These are phyloP conservation scores for Tinamus guttatus DNA, from an alignment of 2,113 vertebrate genomes.

Conservation along the genomic window DNA sequence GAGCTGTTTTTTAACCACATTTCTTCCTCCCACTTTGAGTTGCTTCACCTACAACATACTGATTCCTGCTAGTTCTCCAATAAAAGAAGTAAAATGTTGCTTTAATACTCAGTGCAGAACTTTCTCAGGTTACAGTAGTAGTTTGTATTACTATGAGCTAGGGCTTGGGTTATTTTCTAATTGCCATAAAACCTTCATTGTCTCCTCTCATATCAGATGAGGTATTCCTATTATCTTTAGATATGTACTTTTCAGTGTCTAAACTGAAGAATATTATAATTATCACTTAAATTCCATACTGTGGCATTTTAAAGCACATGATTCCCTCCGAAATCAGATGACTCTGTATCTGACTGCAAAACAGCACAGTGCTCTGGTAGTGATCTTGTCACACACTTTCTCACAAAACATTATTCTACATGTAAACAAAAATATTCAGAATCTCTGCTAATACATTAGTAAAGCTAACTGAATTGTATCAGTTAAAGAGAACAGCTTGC, in stretches of 20 bases:
- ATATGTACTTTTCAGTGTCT: background rate
- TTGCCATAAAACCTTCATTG: background rate
- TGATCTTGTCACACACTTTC: background rate
- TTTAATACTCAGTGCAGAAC: background rate
- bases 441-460: background rate
- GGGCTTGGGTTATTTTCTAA: background rate
- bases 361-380: background rate
- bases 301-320: background rate
- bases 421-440: background rate
- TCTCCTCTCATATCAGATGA: background rate
- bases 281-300: background rate
- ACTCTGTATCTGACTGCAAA: background rate
- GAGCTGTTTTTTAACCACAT: background rate
- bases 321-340: slow-evolving; percentile 8
- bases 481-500: background rate
- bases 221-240: background rate
- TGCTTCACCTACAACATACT: background rate
- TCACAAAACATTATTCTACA: background rate
- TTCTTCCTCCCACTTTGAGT: background rate
- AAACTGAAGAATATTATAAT: background rate
- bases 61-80: background rate
- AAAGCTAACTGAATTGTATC: background rate
- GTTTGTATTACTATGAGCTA: background rate
- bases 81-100: background rate
- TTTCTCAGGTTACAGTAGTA: background rate